Evolutionary conservation across 2,113 vertebrate species (phyloP), one percentile per base, ranked within the genome.

Genomic region (Malurus cyaneus): DNA sequence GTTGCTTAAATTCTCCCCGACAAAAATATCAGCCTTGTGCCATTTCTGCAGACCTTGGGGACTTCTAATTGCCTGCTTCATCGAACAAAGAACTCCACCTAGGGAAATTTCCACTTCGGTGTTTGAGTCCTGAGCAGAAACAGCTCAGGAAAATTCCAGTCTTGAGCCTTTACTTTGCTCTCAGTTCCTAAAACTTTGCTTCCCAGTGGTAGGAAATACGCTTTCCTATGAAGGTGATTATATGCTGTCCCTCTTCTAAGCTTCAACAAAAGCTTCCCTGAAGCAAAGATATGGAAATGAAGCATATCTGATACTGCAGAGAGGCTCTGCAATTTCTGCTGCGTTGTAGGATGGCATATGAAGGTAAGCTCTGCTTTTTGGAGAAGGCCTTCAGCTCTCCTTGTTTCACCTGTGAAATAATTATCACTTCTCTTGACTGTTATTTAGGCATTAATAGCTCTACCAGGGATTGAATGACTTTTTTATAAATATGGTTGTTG

Each of bases 61-160:
- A 95, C 80, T 90, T 78, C 34, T 93, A 74, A 95, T 96, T 95
- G 95, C 88, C 65, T 96, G 91, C 94, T 70, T 91, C 92, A 86
- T 80, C 25, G 46, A 96, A 95, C 95, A 96, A 96, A 96, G 94
- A 89, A 94, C 94, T 96, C 94, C 90, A 92, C 93, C 92, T 96
- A 92, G 91, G 95, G 95, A 95, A 96, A 96, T 95, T 96, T 96
- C 96, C 93, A 94, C 80, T 84, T 89, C 32, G 5, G 11, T 54
- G 18, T 54, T 54, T 0, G 12, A 83, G 44, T 83, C 67, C 39
- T 36, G 56, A 64, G 82, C 5, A 79, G 80, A 67, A 86, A 12
- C 69, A 67, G 74, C 79, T 92, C 82, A 15, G 93, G 59, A 92
- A 95, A 96, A 97, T 96, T 94, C 88, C 90, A 95, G 86, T 10